phyloP scores from a whole-genome alignment of 2,113 vertebrate species.

The Tupaia chinensis region DNA sequence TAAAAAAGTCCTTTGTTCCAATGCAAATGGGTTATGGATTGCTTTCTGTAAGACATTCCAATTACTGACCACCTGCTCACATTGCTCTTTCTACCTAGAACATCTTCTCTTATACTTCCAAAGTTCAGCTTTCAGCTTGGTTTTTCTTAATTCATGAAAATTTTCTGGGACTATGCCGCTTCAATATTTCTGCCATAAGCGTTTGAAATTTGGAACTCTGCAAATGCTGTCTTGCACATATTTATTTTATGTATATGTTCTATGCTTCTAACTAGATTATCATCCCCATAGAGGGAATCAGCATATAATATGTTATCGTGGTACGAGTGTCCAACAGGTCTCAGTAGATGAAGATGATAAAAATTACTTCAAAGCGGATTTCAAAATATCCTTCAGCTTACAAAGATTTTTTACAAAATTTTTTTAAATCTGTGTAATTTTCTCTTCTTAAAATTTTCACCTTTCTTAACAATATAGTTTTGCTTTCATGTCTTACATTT shows the following conservation, averaged over 20 bases:
- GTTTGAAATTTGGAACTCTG: neutral
- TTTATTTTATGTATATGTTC: neutral
- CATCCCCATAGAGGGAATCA: neutral
- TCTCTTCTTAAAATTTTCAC: constrained; percentile 52
- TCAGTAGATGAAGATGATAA: neutral
- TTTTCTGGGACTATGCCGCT: neutral
- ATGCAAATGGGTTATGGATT: neutral
- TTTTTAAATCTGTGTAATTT: neutral
- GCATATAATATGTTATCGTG: neutral
- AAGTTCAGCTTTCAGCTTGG: neutral
- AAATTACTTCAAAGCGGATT: neutral
- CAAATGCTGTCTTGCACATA: neutral
- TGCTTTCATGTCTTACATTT: constrained; percentile 10
- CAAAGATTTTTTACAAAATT: constrained; percentile 18
- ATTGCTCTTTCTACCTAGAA: neutral
- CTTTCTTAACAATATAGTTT: constrained; percentile 26
- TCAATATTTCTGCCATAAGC: neutral
- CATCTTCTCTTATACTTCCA: neutral
- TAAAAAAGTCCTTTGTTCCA: constrained; percentile 6
- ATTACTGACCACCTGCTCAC: neutral
- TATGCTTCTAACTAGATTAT: neutral
- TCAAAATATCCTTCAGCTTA: neutral
- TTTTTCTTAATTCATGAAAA: neutral
- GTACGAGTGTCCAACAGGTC: neutral
- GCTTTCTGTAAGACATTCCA: neutral